phyloP scores from a whole-genome alignment of 1,140 invertebrate genomes.

The silkworm (Bombyx mori) region ASM3026992v2 NC_085115.1:5918501-5919000 shows the following conservation, averaged over 20 bases:
- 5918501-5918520: too few relatives aligned
- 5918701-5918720: too few relatives aligned
- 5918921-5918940: conserved; percentile 53
- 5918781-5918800: background rate
- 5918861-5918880: too few relatives aligned
- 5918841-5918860: background rate
- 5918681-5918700: too few relatives aligned
- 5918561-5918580: conserved; percentile 9
- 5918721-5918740: too few relatives aligned
- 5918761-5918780: too few relatives aligned
- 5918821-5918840: background rate
- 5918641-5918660: background rate
- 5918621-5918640: conserved; percentile 7
- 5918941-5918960: conserved; percentile 46
- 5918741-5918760: too few relatives aligned
- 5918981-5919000: conserved; percentile 50
- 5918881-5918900: conserved; percentile 18
- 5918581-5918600: conserved; percentile 14
- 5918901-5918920: conserved; percentile 40
- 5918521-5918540: conserved; percentile 7
- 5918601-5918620: conserved; percentile 6
- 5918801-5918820: background rate
- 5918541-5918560: conserved; percentile 6
- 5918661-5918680: too few relatives aligned
- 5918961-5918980: conserved; percentile 36